phyloP scores from a whole-genome alignment of 1,140 invertebrate species.

The Solen grandis region DNA sequence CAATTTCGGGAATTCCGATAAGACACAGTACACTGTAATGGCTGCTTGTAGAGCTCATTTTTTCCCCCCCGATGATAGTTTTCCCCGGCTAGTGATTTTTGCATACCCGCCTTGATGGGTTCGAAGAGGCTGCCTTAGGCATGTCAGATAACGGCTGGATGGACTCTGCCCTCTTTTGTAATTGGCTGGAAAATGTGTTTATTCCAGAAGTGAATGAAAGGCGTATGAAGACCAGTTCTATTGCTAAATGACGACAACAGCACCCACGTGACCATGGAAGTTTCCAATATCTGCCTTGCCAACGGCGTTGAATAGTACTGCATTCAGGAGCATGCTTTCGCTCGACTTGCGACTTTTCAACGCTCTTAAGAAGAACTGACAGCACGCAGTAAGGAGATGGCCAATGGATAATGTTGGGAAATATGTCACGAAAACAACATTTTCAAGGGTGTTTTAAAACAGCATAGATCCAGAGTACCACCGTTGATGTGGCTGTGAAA shows the following conservation, averaged over 20 bases:
- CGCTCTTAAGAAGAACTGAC: neutral
- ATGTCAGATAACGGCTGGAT: conserved; percentile 11
- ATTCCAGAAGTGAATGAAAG: neutral
- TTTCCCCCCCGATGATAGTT: neutral
- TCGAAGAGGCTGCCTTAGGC: conserved; percentile 1
- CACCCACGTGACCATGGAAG: conserved; percentile 1
- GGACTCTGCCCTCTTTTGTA: neutral
- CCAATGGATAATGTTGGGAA: conserved; percentile 1
- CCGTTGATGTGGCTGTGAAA: conserved; percentile 13
- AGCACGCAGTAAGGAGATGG: neutral
- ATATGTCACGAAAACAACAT: conserved; percentile 1
- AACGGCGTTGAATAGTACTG: conserved; percentile 9
- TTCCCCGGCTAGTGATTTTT: neutral
- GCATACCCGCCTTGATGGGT: neutral
- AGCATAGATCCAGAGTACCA: neutral
- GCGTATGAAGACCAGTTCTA: neutral
- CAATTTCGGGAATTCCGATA: neutral
- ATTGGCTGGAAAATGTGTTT: conserved; percentile 9
- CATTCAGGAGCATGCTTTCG: neutral
- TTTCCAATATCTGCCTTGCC: neutral
- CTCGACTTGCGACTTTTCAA: neutral
- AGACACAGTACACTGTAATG: neutral
- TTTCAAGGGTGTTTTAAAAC: neutral
- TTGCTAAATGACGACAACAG: neutral
- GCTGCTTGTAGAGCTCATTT: neutral